Percentiles rank a stretch among this genome's conserved stretches.
Evolutionary conservation across 2,888 invertebrate genomes (phyloP).

Genomic region (Serripes groenlandicus): DNA sequence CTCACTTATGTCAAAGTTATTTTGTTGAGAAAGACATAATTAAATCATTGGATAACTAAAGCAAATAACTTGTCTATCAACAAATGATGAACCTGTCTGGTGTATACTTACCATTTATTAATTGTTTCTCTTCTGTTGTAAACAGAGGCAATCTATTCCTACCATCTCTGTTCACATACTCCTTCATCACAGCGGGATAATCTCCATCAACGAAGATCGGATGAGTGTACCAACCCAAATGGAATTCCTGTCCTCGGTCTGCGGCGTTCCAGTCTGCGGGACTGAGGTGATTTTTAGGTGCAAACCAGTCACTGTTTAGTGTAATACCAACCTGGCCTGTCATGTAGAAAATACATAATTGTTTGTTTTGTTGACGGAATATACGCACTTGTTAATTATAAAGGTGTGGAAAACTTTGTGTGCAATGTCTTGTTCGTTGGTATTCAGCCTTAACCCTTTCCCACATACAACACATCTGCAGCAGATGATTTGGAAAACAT

Average conservation of each 20-base stretch:
- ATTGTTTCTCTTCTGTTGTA: constrained; percentile 79
- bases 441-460: too few species aligned
- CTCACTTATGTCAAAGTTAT: too few species aligned
- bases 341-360: too few species aligned
- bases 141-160: constrained; percentile 82
- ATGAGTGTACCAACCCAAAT: constrained; percentile 83
- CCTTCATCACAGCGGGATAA: constrained; percentile 86
- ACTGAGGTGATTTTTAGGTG: constrained; percentile 74
- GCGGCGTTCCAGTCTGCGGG: constrained; percentile 77
- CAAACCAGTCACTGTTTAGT: constrained; percentile 76
- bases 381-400: too few species aligned
- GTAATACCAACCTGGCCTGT: constrained; percentile 78
- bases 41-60: too few species aligned
- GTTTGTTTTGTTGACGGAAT: too few species aligned
- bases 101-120: constrained; percentile 78
- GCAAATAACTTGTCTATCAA: too few species aligned
- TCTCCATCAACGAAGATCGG: constrained; percentile 87
- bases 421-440: too few species aligned
- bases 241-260: constrained; percentile 73
- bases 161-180: constrained; percentile 69
- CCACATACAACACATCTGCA: too few species aligned
- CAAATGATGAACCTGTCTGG: neutral
- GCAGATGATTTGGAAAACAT: too few species aligned
- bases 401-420: too few species aligned
- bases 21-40: too few species aligned